Evolutionary conservation across 2,888 invertebrate genomes (phyloP).

Genomic region (Venustoraphidia nigricollis): DNA sequence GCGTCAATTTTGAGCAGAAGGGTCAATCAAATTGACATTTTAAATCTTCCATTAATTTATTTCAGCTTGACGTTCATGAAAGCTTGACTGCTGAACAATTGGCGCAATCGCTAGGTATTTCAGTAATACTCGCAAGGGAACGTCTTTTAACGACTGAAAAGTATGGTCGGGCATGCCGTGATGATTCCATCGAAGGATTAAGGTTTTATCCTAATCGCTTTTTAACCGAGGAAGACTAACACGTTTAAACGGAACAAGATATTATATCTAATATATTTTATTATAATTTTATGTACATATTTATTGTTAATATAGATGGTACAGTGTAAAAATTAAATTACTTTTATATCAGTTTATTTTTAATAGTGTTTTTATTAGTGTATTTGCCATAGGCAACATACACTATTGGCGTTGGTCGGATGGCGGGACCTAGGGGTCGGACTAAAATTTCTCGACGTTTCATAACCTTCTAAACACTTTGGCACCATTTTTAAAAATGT

Average conservation of each 20-base stretch:
- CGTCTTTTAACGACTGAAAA: slow-evolving; percentile 76
- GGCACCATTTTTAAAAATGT: too few species aligned
- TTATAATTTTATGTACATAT: background rate
- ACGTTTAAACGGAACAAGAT: background rate
- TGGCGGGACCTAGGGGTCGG: too few species aligned
- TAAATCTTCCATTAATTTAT: slow-evolving; percentile 13
- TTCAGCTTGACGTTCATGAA: slow-evolving; percentile 47
- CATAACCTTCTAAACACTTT: too few species aligned
- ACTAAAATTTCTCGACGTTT: too few species aligned
- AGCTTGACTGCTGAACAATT: slow-evolving; percentile 76
- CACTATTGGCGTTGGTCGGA: too few species aligned
- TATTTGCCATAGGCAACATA: too few species aligned
- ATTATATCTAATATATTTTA: background rate
- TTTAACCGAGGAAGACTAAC: slow-evolving; percentile 31
- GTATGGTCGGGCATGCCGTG: slow-evolving; percentile 75
- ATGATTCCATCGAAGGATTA: slow-evolving; percentile 90
- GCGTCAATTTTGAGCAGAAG: too few species aligned
- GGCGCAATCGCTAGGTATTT: slow-evolving; percentile 67
- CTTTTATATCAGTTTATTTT: too few species aligned
- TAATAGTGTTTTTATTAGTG: too few species aligned
- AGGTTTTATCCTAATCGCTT: slow-evolving; percentile 89
- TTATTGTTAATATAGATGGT: too few species aligned
- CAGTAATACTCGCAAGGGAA: slow-evolving; percentile 81
- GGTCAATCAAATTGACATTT: background rate
- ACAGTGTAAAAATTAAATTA: too few species aligned